Conservation (phyloP, 2,797 vertebrate species). For the Rhinatrema bivittatum region DNA sequence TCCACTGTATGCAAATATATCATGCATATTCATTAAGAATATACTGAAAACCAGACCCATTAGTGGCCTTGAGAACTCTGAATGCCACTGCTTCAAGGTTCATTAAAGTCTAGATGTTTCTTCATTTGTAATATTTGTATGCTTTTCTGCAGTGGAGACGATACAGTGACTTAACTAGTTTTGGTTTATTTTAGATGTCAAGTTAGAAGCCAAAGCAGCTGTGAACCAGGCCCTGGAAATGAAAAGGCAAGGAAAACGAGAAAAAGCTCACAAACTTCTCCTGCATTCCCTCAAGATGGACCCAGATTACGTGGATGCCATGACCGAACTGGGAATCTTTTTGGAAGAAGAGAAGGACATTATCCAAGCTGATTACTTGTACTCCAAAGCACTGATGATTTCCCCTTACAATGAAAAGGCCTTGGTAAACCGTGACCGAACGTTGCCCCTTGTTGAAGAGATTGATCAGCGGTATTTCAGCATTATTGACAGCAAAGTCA, state of each 20-base stretch:
- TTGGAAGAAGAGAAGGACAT: conserved; percentile 92
- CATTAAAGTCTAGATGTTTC: neutral
- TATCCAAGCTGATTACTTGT: conserved; percentile 86
- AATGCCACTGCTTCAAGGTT: too few species aligned
- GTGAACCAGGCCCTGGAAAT: conserved; percentile 88
- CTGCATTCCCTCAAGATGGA: conserved; percentile 88
- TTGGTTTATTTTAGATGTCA: conserved; percentile 63
- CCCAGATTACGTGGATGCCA: conserved; percentile 81
- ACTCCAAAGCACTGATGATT: conserved; percentile 82
- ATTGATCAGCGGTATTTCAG: conserved; percentile 92
- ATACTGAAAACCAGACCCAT: too few species aligned
- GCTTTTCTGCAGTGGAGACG: neutral
- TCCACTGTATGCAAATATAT: too few species aligned
- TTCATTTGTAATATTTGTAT: neutral
- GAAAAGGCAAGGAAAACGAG: conserved; percentile 85
- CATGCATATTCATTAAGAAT: too few species aligned
- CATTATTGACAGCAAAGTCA: conserved; percentile 89
- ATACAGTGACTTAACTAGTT: too few species aligned
- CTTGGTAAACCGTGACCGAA: conserved; percentile 81
- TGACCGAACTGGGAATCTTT: conserved; percentile 87
- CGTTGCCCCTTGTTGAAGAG: conserved; percentile 87
- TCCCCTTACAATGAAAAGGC: conserved; percentile 83
- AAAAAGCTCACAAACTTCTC: conserved; percentile 90
- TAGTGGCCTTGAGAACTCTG: too few species aligned
- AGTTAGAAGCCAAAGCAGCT: conserved; percentile 78